Base-by-base conservation (phyloP, 1,140 invertebrate species). In the Linepithema humile region DNA sequence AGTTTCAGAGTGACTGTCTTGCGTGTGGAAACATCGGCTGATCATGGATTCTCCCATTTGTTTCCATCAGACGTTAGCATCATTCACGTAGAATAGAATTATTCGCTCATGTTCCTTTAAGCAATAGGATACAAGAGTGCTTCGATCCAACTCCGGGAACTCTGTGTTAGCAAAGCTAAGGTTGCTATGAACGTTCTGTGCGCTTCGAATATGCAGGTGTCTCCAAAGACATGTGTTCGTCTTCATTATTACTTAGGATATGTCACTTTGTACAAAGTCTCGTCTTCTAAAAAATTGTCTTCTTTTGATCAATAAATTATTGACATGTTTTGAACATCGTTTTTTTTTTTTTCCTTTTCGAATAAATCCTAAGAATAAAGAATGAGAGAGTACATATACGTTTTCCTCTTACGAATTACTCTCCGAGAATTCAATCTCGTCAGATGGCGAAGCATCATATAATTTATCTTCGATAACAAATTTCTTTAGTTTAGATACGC, bases 221-320 rank as follows among this genome's bases (percentile, higher is more conserved):
- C 59, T 38, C 12, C 50, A 77, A 20, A 80, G 53, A 74, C 26
- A 45, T 10, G 59, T 73, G 72, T 57, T 67, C 50, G 73, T 62
- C 45, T 67, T 57, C 55, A 20, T 82, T 67, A 26, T 78, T 69
- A 53, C 70, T 85, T 85, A 87, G 40, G 64, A 87, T 90, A 88
- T 86, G 74, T 86, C 83, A 84, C 64, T 90, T 88, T 84, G 55
- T 88, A 88, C 73, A 55, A 77, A 83, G 59, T 82, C 69, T 83
- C 60, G 53, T 65, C 53, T 73, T 88, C 69, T 50, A 57, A 83
- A 83, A 74, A 84, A 45, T 60, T 67, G 57, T 59, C 10, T 55
- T 29, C 9, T 64, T 69, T 48, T 59, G 62, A 60, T 67, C 50
- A 29, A 70, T 40, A 67, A 65, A 57, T 86, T 57, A 80, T 80